phyloP scores from a whole-genome alignment of 2,888 invertebrate species.

The Macrophya alboannulata region DNA sequence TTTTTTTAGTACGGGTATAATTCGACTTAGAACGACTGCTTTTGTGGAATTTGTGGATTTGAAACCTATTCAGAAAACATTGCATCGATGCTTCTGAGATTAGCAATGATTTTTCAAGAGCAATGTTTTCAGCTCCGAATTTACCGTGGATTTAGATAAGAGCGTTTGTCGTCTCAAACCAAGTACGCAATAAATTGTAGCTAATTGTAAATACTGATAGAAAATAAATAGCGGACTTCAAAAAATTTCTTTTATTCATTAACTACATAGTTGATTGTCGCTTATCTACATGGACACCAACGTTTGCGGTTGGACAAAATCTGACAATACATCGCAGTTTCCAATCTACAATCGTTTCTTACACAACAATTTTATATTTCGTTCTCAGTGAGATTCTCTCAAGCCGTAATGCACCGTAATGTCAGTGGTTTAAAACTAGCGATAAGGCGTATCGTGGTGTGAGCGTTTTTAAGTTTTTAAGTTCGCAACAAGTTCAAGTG shows the following conservation, averaged over 20 bases:
- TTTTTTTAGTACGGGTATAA: neutral
- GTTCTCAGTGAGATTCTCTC: neutral
- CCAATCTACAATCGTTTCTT: neutral
- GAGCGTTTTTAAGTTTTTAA: neutral
- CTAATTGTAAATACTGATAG: too few species aligned
- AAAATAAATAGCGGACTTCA: too few species aligned
- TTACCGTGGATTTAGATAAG: neutral
- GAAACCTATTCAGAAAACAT: neutral
- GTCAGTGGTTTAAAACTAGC: neutral
- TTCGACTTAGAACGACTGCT: neutral
- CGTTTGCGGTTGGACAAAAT: neutral
- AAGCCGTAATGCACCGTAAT: neutral
- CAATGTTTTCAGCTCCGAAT: neutral
- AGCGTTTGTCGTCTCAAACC: neutral
- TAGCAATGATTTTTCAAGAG: neutral
- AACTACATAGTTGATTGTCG: neutral
- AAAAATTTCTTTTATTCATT: neutral
- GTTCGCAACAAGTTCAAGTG: neutral
- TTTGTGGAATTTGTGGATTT: neutral
- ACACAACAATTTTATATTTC: neutral
- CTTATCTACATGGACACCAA: too few species aligned
- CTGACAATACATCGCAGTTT: neutral
- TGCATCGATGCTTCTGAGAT: neutral
- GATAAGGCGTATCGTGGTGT: constrained; percentile 22
- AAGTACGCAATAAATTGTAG: neutral